Base-by-base conservation (phyloP, 2,888 invertebrate genomes). In the Diogma glabrata region DNA sequence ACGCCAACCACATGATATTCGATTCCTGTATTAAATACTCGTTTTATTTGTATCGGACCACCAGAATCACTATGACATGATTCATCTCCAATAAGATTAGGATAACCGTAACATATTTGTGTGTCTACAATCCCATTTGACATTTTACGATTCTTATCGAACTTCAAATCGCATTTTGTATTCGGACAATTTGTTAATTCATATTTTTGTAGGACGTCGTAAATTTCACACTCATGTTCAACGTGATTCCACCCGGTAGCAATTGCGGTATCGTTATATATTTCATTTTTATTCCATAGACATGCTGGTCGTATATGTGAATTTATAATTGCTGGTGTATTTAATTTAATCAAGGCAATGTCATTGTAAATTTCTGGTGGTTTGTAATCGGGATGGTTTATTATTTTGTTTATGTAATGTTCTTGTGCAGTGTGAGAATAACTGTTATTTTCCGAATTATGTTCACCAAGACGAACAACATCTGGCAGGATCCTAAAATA, bases 31-130 rank as follows among this genome's bases (percentile, higher is more conserved):
- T 24, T 24, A 7, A 24, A 24, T 7, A 7, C 24, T 9, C 24
- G 24, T n/a, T n/a, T n/a, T n/a, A 43, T 43, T 43, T 43, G 43
- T 22, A 43, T n/a, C 8, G 43, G 43, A 10, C 43, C 43, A n/a
- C 43, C 43, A 14, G 43, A 43, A n/a, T 43, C 43, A n/a, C 43
- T 23, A 22, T 43, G 43, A 6, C 43, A 43, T 3, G 43, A 22
- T 22, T 43, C 43, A 12, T 23, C 23, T 7, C 43, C 43, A n/a
- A 2, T 14, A 22, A 22, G 20, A 12, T 20, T 22, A 14, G 43
- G 8, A 43, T 43, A 20, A n/a, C 43, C 43, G 14, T 22, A 43
- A n/a, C 43, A 43, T 12, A 43, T 20, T 9, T 43, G 43, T 3
- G 43, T 43, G 23, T 43, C n/a, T n/a, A n/a, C n/a, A n/a, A n/a